These are phyloP conservation scores for Papilio demoleus DNA, from an alignment of 2,888 invertebrate genomes.

Conservation along the genomic window DNA sequence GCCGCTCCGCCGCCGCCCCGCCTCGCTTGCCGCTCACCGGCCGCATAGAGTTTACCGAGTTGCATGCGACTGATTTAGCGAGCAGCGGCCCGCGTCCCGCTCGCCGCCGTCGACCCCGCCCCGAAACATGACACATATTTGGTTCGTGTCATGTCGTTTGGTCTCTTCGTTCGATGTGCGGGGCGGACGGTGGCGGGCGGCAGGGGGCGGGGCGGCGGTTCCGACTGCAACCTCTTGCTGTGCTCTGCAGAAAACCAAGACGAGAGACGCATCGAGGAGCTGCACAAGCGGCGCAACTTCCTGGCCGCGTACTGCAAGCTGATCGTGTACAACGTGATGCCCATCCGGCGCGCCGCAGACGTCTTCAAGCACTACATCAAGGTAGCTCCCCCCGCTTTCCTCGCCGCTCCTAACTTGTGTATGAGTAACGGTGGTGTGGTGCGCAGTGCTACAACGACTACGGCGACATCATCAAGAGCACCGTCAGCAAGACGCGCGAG, in stretches of 20 bases:
- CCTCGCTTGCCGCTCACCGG: constrained; percentile 40
- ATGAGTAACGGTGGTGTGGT: neutral
- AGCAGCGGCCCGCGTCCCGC: constrained; percentile 36
- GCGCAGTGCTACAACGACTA: constrained; percentile 97
- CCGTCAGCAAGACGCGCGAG: constrained; percentile 97
- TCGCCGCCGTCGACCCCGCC: constrained; percentile 32
- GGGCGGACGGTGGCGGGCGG: neutral
- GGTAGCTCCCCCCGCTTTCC: constrained; percentile 73
- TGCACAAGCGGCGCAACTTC: constrained; percentile 98
- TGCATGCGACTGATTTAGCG: constrained; percentile 48
- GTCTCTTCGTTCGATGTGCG: neutral
- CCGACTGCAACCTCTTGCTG: neutral
- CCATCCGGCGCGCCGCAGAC: constrained; percentile 95
- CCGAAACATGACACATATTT: neutral
- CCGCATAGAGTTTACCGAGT: constrained; percentile 49
- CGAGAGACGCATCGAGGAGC: constrained; percentile 97
- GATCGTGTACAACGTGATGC: constrained; percentile 98
- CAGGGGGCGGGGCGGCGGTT: neutral
- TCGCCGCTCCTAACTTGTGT: too few species aligned
- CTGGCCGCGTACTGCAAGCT: constrained; percentile 98
- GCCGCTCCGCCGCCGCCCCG: constrained; percentile 42
- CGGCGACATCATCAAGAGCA: constrained; percentile 98
- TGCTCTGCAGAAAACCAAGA: constrained; percentile 90
- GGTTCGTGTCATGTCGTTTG: too few species aligned
- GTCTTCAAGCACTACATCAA: constrained; percentile 99